These are phyloP conservation scores for Platysteira castanea DNA, from an alignment of 2,113 vertebrate species.

Conservation along the genomic window DNA sequence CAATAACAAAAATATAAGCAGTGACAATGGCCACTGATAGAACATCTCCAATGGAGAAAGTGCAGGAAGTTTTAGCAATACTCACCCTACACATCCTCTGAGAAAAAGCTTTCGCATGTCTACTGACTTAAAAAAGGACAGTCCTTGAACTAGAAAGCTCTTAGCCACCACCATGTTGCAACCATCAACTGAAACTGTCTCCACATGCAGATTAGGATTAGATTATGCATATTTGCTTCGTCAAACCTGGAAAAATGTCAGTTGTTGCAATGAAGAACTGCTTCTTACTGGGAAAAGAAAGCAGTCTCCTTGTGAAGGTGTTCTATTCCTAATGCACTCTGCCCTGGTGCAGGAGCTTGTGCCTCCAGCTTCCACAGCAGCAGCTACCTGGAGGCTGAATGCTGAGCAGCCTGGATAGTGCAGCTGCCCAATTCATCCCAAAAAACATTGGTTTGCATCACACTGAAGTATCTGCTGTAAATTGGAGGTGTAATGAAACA, in stretches of 20 bases:
- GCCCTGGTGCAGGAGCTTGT: background rate
- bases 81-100: background rate
- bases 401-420: fast-evolving
- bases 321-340: background rate
- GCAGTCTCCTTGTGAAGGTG: background rate
- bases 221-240: background rate
- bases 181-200: fast-evolving
- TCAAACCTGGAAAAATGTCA: background rate
- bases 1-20: background rate
- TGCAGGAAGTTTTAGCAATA: background rate
- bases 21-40: fast-evolving
- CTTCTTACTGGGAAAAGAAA: background rate
- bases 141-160: background rate
- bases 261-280: background rate
- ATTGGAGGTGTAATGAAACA: background rate
- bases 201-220: background rate
- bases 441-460: background rate
- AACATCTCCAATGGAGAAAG: background rate
- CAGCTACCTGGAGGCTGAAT: background rate
- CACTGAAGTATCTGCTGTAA: background rate
- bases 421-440: background rate
- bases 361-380: background rate
- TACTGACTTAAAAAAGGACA: background rate
- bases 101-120: background rate
- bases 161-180: background rate